Percentiles rank a stretch among this genome's conserved stretches.
phyloP scores from a whole-genome alignment of 2,113 vertebrate species.

The Nibea albiflora region DNA sequence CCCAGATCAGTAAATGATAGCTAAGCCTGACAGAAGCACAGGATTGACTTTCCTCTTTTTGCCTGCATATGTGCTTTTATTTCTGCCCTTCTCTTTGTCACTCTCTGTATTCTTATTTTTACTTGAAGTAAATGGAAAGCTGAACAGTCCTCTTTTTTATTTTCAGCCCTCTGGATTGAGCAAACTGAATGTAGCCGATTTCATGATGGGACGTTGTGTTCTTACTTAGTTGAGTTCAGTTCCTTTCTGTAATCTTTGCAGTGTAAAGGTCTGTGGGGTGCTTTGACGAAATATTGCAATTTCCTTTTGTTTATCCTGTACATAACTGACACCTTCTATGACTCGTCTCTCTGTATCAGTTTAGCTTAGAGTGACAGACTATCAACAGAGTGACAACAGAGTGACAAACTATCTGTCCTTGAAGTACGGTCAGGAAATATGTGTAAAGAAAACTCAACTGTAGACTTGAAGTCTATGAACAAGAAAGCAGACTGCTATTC shows the following conservation, averaged over 20 bases:
- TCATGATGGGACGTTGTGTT: not conserved
- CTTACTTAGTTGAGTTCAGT: not conserved
- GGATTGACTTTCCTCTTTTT: not conserved
- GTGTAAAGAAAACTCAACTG: not conserved
- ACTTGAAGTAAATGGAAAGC: not conserved
- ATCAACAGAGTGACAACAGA: too few relatives aligned
- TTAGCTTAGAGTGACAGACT: not conserved
- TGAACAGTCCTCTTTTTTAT: not conserved
- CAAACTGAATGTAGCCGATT: not conserved
- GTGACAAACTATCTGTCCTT: not conserved
- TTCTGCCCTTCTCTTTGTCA: not conserved
- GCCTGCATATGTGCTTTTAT: not conserved
- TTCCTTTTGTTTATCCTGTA: not conserved
- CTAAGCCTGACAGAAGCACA: not conserved
- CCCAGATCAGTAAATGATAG: conserved; percentile 5
- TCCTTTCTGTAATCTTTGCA: conserved; percentile 10
- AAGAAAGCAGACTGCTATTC: too few relatives aligned
- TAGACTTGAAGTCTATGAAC: too few relatives aligned
- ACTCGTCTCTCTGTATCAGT: not conserved
- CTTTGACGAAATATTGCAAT: not conserved
- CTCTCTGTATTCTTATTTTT: not conserved
- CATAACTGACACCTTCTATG: not conserved
- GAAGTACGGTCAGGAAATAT: not conserved
- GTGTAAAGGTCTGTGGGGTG: not conserved
- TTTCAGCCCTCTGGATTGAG: conserved; percentile 6